Conservation (phyloP, 2,888 invertebrate species). For the Lithodes maja region DNA sequence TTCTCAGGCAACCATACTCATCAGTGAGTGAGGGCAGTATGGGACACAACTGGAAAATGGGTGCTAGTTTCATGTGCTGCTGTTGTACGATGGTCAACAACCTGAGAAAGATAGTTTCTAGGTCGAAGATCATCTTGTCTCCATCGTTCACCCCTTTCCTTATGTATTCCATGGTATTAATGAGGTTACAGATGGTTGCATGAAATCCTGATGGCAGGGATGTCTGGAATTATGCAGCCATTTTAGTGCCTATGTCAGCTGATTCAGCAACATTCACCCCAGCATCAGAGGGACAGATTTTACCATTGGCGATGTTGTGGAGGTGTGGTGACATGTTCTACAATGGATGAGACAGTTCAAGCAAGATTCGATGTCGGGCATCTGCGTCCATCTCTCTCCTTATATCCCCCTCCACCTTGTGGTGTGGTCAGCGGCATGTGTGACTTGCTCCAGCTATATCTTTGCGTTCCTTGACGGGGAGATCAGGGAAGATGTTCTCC, state of each 20-base stretch:
- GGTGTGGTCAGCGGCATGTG: too few relatives aligned
- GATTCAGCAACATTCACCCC: too few relatives aligned
- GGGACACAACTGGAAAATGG: slow-evolving; percentile 9
- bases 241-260: neutral
- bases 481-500: too few relatives aligned
- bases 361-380: too few relatives aligned
- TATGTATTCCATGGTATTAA: neutral
- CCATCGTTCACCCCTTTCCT: slow-evolving; percentile 3
- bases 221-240: neutral
- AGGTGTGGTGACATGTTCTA: too few relatives aligned
- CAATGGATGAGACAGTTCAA: too few relatives aligned
- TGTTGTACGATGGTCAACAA: slow-evolving; percentile 10
- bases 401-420: too few relatives aligned
- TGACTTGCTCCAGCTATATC: too few relatives aligned
- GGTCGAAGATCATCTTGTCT: slow-evolving; percentile 19
- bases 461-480: too few relatives aligned
- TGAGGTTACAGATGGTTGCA: neutral
- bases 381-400: too few relatives aligned
- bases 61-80: slow-evolving; percentile 3
- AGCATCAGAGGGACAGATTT: too few relatives aligned
- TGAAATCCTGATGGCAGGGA: neutral
- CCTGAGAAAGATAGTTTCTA: slow-evolving; percentile 5
- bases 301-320: too few relatives aligned
- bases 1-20: slow-evolving; percentile 16
- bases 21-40: slow-evolving; percentile 1